These are phyloP conservation scores for Parauchenoglanis punctatus DNA, from an alignment of 2,797 vertebrate genomes.

Conservation along the genomic window DNA sequence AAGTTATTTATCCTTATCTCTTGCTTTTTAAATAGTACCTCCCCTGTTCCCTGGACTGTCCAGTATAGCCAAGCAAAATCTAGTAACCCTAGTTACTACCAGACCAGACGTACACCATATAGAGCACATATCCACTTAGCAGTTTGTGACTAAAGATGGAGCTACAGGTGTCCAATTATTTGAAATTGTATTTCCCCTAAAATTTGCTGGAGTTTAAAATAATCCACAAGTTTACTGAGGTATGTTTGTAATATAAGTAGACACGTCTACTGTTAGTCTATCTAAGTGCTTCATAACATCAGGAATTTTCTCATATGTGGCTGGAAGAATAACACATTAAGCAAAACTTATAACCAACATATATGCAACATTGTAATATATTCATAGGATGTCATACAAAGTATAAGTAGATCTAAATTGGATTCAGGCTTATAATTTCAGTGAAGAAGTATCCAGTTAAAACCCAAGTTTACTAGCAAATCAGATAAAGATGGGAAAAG, in stretches of 20 bases:
- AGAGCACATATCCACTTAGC: background rate
- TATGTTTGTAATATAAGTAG: background rate
- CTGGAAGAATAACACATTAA: background rate
- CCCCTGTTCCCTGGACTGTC: no score
- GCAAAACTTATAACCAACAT: background rate
- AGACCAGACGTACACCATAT: background rate
- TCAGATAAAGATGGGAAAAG: background rate
- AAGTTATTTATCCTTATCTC: background rate
- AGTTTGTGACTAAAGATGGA: background rate
- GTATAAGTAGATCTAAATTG: background rate
- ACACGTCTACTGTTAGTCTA: no score
- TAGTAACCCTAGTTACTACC: no score
- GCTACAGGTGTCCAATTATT: background rate
- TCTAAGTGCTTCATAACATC: background rate
- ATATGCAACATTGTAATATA: background rate
- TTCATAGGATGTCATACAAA: background rate
- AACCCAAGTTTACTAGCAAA: background rate
- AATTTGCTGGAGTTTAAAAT: background rate
- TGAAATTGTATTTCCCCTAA: background rate
- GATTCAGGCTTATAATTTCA: background rate
- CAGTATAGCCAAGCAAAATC: no score
- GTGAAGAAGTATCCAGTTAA: background rate
- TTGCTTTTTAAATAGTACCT: no score
- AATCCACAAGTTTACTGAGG: background rate
- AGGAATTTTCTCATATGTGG: background rate